Percentiles rank a stretch among this genome's conserved stretches.
phyloP scores from a whole-genome alignment of 2,888 invertebrate genomes.

The Tethea ocularis region DNA sequence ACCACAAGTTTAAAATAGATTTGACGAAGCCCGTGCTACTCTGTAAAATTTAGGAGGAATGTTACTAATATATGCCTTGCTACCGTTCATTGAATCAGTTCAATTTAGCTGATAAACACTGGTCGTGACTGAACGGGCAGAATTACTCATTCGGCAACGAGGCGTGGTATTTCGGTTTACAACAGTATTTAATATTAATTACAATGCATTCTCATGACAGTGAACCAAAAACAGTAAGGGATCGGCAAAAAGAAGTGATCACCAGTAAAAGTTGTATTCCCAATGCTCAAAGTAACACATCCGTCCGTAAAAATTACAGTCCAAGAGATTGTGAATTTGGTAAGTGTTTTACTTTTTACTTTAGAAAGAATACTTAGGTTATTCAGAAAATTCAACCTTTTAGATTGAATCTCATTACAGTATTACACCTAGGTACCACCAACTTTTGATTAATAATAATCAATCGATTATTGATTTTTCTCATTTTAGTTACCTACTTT shows the following conservation, averaged over 20 bases:
- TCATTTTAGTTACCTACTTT: too few species aligned
- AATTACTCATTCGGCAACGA: constrained; percentile 27
- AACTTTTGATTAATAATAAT: too few species aligned
- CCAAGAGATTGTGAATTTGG: constrained; percentile 69
- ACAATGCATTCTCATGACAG: constrained; percentile 54
- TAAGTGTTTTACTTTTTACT: constrained; percentile 43
- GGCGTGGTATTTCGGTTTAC: constrained; percentile 28
- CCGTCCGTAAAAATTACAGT: constrained; percentile 70
- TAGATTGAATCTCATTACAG: too few species aligned
- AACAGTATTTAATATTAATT: constrained; percentile 22
- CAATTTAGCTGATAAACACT: constrained; percentile 33
- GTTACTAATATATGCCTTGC: constrained; percentile 20
- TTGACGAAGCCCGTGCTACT: constrained; percentile 46
- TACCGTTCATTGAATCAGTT: constrained; percentile 27
- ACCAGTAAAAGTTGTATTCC: constrained; percentile 45
- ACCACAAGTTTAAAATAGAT: constrained; percentile 57
- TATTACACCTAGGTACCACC: too few species aligned
- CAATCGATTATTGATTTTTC: too few species aligned
- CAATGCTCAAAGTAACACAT: constrained; percentile 60
- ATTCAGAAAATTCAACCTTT: too few species aligned
- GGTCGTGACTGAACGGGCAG: constrained; percentile 27
- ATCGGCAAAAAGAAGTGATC: constrained; percentile 49
- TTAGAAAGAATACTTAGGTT: too few species aligned
- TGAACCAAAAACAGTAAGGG: constrained; percentile 48
- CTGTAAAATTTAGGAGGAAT: constrained; percentile 44